Conservation (phyloP, 1,140 invertebrate species). For the Pachyrhynchus sulphureomaculatus region DNA sequence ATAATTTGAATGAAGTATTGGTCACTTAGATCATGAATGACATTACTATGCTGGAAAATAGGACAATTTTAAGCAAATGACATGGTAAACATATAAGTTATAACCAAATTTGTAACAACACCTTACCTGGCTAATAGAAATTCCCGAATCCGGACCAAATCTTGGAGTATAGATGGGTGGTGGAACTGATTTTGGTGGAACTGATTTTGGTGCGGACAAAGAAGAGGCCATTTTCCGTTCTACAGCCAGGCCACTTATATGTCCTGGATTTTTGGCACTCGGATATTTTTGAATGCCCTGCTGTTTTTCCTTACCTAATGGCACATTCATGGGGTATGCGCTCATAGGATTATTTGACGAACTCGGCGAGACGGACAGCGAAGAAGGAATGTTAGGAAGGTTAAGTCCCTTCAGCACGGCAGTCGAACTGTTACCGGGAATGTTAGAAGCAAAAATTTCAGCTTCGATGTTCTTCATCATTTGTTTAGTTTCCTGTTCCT, state of each 20-base stretch:
- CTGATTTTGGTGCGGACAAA: slow-evolving; percentile 24
- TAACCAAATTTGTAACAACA: not conserved
- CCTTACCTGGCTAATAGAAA: slow-evolving; percentile 48
- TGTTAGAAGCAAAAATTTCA: slow-evolving; percentile 21
- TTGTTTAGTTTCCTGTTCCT: slow-evolving; percentile 44
- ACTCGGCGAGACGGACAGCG: slow-evolving; percentile 30
- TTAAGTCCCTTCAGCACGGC: slow-evolving; percentile 28
- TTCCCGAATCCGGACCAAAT: slow-evolving; percentile 42
- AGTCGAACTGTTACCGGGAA: not conserved
- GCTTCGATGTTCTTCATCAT: slow-evolving; percentile 28
- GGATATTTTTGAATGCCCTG: not conserved
- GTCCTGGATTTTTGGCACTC: not conserved
- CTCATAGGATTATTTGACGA: not conserved
- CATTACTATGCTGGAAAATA: not conserved
- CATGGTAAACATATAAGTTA: not conserved
- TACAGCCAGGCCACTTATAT: not conserved
- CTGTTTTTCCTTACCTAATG: not conserved
- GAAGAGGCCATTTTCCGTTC: slow-evolving; percentile 20
- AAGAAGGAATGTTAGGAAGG: slow-evolving; percentile 33
- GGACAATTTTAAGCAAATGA: not conserved
- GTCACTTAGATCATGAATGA: no score
- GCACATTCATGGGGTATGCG: not conserved
- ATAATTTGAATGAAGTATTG: no score
- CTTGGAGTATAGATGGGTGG: slow-evolving; percentile 28
- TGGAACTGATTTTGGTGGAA: slow-evolving; percentile 18